Evolutionary conservation across 2,888 invertebrate genomes (phyloP), one percentile per base, ranked within the genome.

Genomic region (Mylabris sibirica): DNA sequence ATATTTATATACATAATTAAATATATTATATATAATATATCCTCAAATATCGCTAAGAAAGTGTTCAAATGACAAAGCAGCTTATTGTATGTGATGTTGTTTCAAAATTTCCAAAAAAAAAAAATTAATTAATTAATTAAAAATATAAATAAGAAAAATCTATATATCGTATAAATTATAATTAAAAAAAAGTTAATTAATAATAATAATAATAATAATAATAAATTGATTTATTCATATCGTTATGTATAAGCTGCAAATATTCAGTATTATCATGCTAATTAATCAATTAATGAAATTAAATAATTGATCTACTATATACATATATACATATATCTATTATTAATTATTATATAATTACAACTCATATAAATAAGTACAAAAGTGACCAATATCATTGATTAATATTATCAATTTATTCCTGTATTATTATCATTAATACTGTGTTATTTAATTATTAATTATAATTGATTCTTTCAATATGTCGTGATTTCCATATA

Each of bases 231-330:
- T 75, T 73, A 70, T 72, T 75, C 78, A 79, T 79, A 79, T 79
- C 79, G 77, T 73, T 62, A 74, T 72, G 74, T 76, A 76, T 76
- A 75, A 71, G 74, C 74, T 75, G 75, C 73, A 74, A 74, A 76
- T 75, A 74, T 74, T 74, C 68, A 74, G 75, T 78, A 79, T 78
- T 78, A 78, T 79, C 65, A 70, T 67, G 66, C 60, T 49, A 64
- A 17, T 17, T 77, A 77, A 71, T 70, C 69, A 73, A 64, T 60
- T 72, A 75, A 73, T 76, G 60, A 62, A 34, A 76, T 12, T 14
- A n/a, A 41, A 41, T 4, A 44, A 44, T 17, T 6, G 38, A 38
- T 38, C 70, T 73, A 72, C 71, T 64, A 66, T 68, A 72, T 64
- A 65, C 67, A 70, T 71, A 72, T 67, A 69, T 67, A 69, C 60